Evolutionary conservation across 2,797 vertebrate species (phyloP).

Genomic region (Danio choprae): DNA sequence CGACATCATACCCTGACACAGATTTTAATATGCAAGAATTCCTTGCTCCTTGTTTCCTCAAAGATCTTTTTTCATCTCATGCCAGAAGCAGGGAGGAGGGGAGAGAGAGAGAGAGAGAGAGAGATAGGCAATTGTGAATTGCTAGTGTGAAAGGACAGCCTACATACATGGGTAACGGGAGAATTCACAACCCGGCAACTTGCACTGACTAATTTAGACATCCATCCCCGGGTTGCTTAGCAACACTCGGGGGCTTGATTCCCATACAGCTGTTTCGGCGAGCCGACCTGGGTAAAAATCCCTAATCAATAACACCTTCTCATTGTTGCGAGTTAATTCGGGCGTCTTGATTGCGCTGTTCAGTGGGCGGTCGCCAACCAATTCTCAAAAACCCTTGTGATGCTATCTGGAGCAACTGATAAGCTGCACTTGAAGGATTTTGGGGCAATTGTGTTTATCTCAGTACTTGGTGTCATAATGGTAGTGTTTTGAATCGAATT

Average conservation of each 20-base stretch:
- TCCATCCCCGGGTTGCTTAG: constrained; percentile 69
- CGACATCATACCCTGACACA: constrained; percentile 57
- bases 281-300: constrained; percentile 54
- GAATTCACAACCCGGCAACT: constrained; percentile 67
- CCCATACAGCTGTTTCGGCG: constrained; percentile 62
- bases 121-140: constrained; percentile 59
- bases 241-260: constrained; percentile 67
- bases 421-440: constrained; percentile 37
- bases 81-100: constrained; percentile 28
- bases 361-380: constrained; percentile 3
- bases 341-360: constrained; percentile 26
- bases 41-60: constrained; percentile 34
- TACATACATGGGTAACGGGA: constrained; percentile 61
- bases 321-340: constrained; percentile 38
- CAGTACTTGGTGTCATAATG: constrained; percentile 49
- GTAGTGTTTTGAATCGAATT: constrained; percentile 47
- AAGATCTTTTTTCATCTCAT: constrained; percentile 42
- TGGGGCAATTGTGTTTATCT: constrained; percentile 38
- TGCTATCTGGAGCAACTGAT: background rate
- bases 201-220: constrained; percentile 71
- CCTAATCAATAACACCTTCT: constrained; percentile 45
- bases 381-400: constrained; percentile 33
- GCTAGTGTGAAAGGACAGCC: constrained; percentile 63
- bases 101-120: constrained; percentile 35
- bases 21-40: constrained; percentile 50